Percentiles rank a stretch among this genome's conserved stretches.
phyloP scores from a whole-genome alignment of 2,113 vertebrate genomes.

The Rhinopomastus cyanomelas region DNA sequence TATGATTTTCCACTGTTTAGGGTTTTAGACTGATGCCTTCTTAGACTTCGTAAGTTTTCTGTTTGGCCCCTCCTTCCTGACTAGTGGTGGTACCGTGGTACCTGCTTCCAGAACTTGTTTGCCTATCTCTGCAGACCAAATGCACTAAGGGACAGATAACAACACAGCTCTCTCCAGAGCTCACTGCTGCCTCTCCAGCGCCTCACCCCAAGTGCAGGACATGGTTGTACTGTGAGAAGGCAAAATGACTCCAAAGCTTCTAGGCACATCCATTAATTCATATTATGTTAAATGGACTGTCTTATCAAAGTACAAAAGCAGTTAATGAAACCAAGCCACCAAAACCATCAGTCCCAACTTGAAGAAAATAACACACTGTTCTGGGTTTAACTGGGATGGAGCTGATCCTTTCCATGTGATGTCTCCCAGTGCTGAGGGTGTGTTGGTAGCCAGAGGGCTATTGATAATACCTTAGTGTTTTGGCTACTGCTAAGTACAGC shows the following conservation, averaged over 20 bases:
- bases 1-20: neutral
- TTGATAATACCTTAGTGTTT: too few relatives aligned
- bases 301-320: neutral
- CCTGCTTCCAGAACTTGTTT: neutral
- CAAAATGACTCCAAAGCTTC: neutral
- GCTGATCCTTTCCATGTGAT: too few relatives aligned
- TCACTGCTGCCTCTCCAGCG: neutral
- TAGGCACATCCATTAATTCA: neutral
- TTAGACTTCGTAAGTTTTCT: neutral
- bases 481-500: too few relatives aligned
- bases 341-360: neutral
- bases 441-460: too few relatives aligned
- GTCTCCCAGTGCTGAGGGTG: too few relatives aligned
- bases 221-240: rapidly evolving
- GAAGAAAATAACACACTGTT: neutral
- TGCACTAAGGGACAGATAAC: neutral
- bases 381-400: too few relatives aligned
- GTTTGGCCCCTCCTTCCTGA: neutral
- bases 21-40: neutral
- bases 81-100: neutral
- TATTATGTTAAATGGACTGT: neutral
- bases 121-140: neutral
- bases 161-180: neutral
- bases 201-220: neutral
- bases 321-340: neutral